A percentile compares a stretch with the other conserved stretches of the same genome.
Conservation (phyloP, 2,113 vertebrate species). For the Rhinopomastus cyanomelas region DNA sequence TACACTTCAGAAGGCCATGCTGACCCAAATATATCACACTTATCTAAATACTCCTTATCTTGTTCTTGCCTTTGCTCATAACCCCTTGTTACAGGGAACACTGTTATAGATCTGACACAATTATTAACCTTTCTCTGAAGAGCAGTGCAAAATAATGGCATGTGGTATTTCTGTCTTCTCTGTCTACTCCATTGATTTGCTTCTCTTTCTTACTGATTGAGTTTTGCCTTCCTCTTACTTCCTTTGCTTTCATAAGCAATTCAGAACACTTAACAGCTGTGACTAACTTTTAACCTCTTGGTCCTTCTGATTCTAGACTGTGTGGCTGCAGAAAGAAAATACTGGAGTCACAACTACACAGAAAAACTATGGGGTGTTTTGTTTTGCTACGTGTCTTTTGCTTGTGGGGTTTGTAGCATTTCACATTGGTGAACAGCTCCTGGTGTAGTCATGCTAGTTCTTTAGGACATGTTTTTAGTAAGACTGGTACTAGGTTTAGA, state of each 20-base stretch:
- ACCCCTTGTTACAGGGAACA: slow-evolving; percentile 20
- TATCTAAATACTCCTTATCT: slow-evolving; percentile 61
- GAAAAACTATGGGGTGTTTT: too few species aligned
- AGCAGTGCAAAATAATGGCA: slow-evolving; percentile 25
- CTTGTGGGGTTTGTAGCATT: background rate
- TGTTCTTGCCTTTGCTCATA: slow-evolving; percentile 46
- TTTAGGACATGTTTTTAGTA: background rate
- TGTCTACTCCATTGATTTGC: slow-evolving; percentile 6
- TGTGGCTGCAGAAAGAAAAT: background rate
- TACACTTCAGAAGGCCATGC: slow-evolving; percentile 19
- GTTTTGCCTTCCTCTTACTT: background rate
- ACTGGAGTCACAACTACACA: too few species aligned
- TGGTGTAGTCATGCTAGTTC: background rate
- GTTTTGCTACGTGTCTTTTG: background rate
- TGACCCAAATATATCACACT: slow-evolving; percentile 58
- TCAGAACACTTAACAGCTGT: background rate
- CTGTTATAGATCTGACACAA: slow-evolving; percentile 38
- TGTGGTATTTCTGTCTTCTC: slow-evolving; percentile 28
- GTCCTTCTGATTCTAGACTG: background rate
- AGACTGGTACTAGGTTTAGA: background rate
- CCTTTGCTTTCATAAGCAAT: background rate
- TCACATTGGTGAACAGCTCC: background rate
- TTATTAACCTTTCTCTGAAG: slow-evolving; percentile 58
- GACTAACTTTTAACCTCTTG: background rate
- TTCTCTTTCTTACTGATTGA: background rate